Percentiles rank a stretch among this genome's conserved stretches.
Conservation (phyloP, 2,797 vertebrate genomes). For the Halcyon leucocephala region DNA sequence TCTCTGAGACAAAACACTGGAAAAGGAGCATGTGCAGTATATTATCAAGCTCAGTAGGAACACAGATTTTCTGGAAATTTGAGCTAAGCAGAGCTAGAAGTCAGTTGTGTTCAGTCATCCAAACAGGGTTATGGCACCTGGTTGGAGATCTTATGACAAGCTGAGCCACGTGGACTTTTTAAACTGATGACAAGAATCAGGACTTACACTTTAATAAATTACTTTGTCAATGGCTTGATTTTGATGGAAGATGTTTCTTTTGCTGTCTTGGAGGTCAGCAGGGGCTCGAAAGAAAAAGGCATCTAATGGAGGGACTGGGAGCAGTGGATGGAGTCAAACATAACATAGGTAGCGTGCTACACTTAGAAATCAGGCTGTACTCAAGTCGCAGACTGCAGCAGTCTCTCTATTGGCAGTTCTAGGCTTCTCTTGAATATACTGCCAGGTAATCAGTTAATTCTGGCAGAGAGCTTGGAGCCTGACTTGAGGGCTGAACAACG, state of each 20-base stretch:
- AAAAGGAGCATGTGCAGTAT: not conserved
- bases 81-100: conserved; percentile 12
- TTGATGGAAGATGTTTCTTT: not conserved
- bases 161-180: not conserved
- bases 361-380: not conserved
- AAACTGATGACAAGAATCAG: not conserved
- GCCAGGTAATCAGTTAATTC: conserved; percentile 27
- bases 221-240: conserved; percentile 6
- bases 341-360: not conserved
- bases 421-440: conserved; percentile 15
- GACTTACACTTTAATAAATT: conserved; percentile 11
- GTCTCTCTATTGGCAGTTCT: not conserved
- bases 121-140: conserved; percentile 9
- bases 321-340: not conserved
- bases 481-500: not conserved
- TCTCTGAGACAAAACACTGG: not conserved
- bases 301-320: not conserved
- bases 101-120: conserved; percentile 23
- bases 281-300: not conserved
- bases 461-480: conserved; percentile 3
- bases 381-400: not conserved
- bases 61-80: conserved; percentile 40
- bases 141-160: not conserved
- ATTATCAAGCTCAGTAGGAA: conserved; percentile 4
- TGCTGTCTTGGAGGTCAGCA: not conserved